Percentiles rank a stretch among this genome's conserved stretches.
These are phyloP conservation scores for Spicauda simplicius DNA, from an alignment of 2,888 invertebrate species.

Conservation along the genomic window DNA sequence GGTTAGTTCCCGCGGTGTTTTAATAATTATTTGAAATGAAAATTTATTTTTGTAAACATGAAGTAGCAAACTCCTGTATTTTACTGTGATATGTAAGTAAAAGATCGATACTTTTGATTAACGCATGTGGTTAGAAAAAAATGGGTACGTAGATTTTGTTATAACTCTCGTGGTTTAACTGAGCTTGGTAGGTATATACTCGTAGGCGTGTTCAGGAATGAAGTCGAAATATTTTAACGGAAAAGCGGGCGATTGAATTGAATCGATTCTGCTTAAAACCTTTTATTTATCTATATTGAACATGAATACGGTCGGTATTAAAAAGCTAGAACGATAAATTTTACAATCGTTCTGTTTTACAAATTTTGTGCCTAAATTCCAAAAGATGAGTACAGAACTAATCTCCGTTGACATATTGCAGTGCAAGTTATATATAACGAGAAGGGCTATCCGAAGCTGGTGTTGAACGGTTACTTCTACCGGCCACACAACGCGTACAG, in stretches of 20 bases:
- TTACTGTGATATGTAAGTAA: background rate
- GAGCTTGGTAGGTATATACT: background rate
- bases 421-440: constrained; percentile 66
- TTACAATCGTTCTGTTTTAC: too few relatives aligned
- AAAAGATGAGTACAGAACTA: constrained; percentile 12
- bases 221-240: too few relatives aligned
- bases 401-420: constrained; percentile 54
- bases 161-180: background rate
- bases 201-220: background rate
- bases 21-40: too few relatives aligned
- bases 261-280: too few relatives aligned
- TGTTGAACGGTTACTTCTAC: constrained; percentile 67
- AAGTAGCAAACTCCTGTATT: too few relatives aligned
- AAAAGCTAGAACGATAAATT: too few relatives aligned
- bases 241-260: too few relatives aligned
- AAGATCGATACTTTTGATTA: background rate
- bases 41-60: too few relatives aligned
- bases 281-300: too few relatives aligned
- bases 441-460: constrained; percentile 73
- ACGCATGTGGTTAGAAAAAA: too few relatives aligned
- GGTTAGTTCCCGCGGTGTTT: too few relatives aligned
- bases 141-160: background rate
- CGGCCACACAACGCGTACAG: constrained; percentile 78
- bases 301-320: too few relatives aligned
- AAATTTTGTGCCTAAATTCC: background rate